Conservation (phyloP, 2,888 invertebrate species). For the Ectobius pallidus region DNA sequence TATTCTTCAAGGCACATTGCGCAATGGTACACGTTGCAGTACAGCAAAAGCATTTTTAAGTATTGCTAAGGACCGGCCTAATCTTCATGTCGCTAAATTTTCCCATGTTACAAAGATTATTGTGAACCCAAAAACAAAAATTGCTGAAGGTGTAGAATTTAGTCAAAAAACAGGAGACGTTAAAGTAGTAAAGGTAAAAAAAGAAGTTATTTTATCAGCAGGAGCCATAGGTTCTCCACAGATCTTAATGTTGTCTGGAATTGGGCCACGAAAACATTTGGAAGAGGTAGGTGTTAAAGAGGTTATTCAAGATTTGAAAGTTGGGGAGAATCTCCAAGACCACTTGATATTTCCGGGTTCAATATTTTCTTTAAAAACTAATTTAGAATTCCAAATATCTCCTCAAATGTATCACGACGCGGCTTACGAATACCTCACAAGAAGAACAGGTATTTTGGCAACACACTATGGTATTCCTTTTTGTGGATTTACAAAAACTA, state of each 20-base stretch:
- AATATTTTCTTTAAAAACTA: background rate
- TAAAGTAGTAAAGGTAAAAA: background rate
- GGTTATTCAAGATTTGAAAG: background rate
- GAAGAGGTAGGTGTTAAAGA: background rate
- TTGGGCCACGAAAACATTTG: slow-evolving; percentile 10
- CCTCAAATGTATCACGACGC: background rate
- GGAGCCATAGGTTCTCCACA: slow-evolving; percentile 23
- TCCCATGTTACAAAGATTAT: slow-evolving; percentile 66
- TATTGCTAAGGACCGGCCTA: slow-evolving; percentile 60
- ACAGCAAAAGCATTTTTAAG: slow-evolving; percentile 68
- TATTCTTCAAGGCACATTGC: slow-evolving; percentile 58
- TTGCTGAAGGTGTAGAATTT: slow-evolving; percentile 66
- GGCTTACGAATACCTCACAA: background rate
- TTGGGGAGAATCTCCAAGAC: slow-evolving; percentile 19
- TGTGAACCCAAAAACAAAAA: slow-evolving; percentile 62
- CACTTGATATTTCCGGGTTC: background rate
- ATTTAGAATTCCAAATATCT: background rate
- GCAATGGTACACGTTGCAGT: slow-evolving; percentile 70
- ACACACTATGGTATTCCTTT: background rate
- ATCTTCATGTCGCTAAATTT: slow-evolving; percentile 66
- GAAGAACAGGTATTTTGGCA: background rate
- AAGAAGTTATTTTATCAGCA: slow-evolving; percentile 16
- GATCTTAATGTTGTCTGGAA: slow-evolving; percentile 27
- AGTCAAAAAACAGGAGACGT: slow-evolving; percentile 57
- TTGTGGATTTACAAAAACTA: background rate